Evolutionary conservation across 2,797 vertebrate genomes (phyloP), one percentile per base, ranked within the genome.

Genomic region (Neomorphus geoffroyi): DNA sequence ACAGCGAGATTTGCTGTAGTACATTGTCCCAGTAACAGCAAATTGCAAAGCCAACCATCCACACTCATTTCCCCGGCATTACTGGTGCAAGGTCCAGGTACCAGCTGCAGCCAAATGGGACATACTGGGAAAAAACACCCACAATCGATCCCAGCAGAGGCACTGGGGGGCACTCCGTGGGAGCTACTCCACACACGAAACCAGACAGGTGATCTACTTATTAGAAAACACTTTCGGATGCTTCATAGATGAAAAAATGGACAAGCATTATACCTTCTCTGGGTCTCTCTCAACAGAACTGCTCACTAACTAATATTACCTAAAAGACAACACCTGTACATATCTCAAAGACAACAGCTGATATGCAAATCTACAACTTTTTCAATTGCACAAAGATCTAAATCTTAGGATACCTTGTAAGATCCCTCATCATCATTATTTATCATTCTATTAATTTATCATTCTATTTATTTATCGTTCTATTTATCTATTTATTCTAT

Each of bases 61-160:
- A 37, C 16, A 62, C 30, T 24, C 2, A 22, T 57, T 53, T 37
- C 54, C 27, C 54, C 16, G 27, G 14, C 57, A 33, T 56, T 43
- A 21, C 24, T 24, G 92, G 37, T 27, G 48, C 50, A 46, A 27
- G 24, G 22, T 15, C 16, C 48, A n/a, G 21, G 19, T 13, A 27
- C 5, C 60, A 54, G 45, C 39, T 51, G 15, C 61, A 80, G 45
- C 39, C 65, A 77, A 41, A 28, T 4, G 9, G 21, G 43, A 48
- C 12, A 9, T 1, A 3, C 5, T 2, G 4, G 48, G 18, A 27
- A 13, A 65, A 88, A 54, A 1, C 35, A 13, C 6, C 28, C 11
- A 7, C 4, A 19, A 6, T 1, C 0, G 2, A 28, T 18, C 15
- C 16, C 58, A 30, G 62, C 18, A 18, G 16, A 5, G 43, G 60